A percentile compares a stretch with the other conserved stretches of the same genome.
Conservation (phyloP, 2,113 vertebrate genomes). For the Heloderma charlesbogerti region DNA sequence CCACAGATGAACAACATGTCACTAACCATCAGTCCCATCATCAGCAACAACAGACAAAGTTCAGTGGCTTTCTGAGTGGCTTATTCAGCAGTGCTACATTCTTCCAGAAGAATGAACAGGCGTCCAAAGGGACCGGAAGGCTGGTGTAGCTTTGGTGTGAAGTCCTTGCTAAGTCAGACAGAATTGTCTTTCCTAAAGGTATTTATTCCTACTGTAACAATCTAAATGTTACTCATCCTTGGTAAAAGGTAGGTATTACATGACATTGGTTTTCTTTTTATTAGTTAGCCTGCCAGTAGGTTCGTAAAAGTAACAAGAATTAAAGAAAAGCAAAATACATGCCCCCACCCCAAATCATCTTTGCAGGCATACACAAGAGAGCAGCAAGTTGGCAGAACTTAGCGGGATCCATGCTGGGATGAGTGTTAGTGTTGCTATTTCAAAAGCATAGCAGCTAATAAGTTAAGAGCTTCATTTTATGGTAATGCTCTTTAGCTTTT, state of each 20-base stretch:
- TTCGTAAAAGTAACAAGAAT: background rate
- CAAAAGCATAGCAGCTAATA: constrained; percentile 37
- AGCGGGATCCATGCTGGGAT: constrained; percentile 27
- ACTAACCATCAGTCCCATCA: constrained; percentile 48
- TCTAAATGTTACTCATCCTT: background rate
- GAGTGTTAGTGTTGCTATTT: constrained; percentile 11
- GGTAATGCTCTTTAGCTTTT: constrained; percentile 54
- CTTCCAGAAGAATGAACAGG: constrained; percentile 51
- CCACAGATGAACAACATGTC: constrained; percentile 33
- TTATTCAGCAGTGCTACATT: background rate
- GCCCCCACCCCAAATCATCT: constrained; percentile 11
- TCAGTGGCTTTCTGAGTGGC: constrained; percentile 33
- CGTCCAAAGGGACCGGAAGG: background rate
- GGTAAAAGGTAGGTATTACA: constrained; percentile 31
- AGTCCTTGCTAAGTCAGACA: constrained; percentile 23
- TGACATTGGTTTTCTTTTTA: constrained; percentile 47
- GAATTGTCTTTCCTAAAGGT: constrained; percentile 36
- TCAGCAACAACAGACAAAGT: background rate
- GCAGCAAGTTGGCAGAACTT: constrained; percentile 3
- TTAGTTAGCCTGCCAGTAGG: background rate
- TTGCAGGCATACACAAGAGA: constrained; percentile 34
- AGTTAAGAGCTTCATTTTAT: constrained; percentile 44
- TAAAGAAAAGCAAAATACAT: background rate
- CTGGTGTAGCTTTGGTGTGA: constrained; percentile 9
- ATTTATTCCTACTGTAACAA: background rate